A percentile compares a stretch with the other conserved stretches of the same genome.
Evolutionary conservation across 2,113 vertebrate genomes (phyloP).

Genomic region (Agapornis roseicollis): DNA sequence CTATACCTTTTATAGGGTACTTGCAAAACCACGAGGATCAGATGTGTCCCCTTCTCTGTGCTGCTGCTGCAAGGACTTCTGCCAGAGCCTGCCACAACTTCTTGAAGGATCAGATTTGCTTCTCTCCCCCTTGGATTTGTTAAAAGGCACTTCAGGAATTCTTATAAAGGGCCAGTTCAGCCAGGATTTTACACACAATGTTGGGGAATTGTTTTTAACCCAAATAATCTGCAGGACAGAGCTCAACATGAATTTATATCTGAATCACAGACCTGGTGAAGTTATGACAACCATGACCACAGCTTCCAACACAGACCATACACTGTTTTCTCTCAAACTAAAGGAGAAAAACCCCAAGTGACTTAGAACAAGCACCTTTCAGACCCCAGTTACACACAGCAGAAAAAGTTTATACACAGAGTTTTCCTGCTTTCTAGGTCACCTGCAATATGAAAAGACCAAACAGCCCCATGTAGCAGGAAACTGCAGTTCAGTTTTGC

Average conservation of each 20-base stretch:
- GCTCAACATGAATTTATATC: fast-evolving
- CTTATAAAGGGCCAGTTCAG: not conserved
- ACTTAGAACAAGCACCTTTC: not conserved
- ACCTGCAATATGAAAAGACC: not conserved
- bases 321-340: not conserved
- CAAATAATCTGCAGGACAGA: not conserved
- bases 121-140: not conserved
- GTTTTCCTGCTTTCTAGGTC: not conserved
- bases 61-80: not conserved
- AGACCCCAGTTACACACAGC: not conserved
- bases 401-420: fast-evolving
- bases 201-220: not conserved
- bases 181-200: not conserved
- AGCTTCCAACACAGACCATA: not conserved
- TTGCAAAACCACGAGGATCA: not conserved
- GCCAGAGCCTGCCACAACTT: not conserved
- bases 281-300: not conserved
- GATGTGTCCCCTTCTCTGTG: not conserved
- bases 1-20: not conserved
- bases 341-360: not conserved
- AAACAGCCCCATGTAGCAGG: not conserved
- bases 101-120: not conserved
- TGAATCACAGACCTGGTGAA: not conserved
- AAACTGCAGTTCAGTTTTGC: not conserved
- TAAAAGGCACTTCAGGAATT: not conserved